Base-by-base conservation (phyloP, 2,113 vertebrate species). In the Scomber colias region DNA sequence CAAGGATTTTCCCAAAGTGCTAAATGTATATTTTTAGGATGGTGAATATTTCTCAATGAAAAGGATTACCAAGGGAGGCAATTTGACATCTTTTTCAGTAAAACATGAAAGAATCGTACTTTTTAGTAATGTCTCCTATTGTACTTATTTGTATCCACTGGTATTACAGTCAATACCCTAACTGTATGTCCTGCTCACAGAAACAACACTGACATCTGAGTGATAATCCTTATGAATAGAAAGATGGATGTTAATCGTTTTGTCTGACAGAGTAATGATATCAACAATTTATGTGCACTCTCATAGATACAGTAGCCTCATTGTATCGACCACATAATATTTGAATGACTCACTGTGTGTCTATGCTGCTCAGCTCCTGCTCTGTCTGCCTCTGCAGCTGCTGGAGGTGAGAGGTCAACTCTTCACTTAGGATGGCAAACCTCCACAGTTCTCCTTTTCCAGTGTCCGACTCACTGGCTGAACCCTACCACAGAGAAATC, bases 311-410 rank as follows among this genome's bases (percentile, higher is more conserved):
- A 13, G 17, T 11, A 16, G 24, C 17, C 13, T 67, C 30, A 35
- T 54, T 55, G 21, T 35, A n/a, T 2, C 11, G 24, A 30, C 27
- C 54, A 51, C n/a, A 16, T 4, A 35, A 49, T 15, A 19, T 12
- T 31, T 10, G 6, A 0, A 3, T 13, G 17, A 89, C 93, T 92
- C 78, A 94, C 92, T 90, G 92, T 60, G 81, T 68, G 13, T 44
- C 66, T 12, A 92, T 84, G 81, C 53, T 71, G 53, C 57, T 27
- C 65, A 94, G 88, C 89, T 95, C 93, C 87, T 88, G 85, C 81
- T 94, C 87, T 0, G 94, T 93, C 54, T 72, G 84, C 31, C 56
- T 90, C 81, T 92, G 90, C 40, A 92, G 86, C 78, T 93, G 86
- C 78, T 71, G 77, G 48, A 94, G 91, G 84, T 92, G 78, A 89